Conservation (phyloP, 1,140 invertebrate genomes). For the Drosophila takahashii region DNA sequence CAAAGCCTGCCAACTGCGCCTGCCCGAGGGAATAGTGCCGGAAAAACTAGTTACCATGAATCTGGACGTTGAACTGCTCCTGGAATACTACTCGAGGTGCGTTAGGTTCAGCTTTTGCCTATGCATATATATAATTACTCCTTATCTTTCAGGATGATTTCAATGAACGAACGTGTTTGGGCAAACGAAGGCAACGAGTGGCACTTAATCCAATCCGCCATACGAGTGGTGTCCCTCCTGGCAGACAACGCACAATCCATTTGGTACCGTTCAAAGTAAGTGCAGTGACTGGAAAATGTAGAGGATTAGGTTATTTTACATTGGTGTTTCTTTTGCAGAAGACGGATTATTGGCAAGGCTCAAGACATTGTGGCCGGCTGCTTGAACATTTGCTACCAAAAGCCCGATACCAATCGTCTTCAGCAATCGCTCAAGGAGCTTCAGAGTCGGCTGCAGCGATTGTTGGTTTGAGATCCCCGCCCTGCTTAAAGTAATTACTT, state of each 20-base stretch:
- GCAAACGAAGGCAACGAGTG: conserved; percentile 91
- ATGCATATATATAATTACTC: background rate
- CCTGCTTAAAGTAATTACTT: conserved; percentile 19
- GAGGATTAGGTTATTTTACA: conserved; percentile 3
- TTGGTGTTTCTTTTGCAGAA: conserved; percentile 80
- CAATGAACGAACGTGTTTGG: conserved; percentile 91
- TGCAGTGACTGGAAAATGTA: background rate
- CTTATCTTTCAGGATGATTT: conserved; percentile 86
- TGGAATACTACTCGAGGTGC: conserved; percentile 90
- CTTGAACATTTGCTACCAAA: conserved; percentile 88
- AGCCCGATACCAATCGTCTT: conserved; percentile 86
- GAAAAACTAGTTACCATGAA: conserved; percentile 89
- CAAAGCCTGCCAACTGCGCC: conserved; percentile 89
- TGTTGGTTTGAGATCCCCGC: conserved; percentile 37
- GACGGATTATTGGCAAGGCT: conserved; percentile 87
- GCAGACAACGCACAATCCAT: conserved; percentile 71
- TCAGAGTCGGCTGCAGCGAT: conserved; percentile 80
- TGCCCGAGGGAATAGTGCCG: conserved; percentile 89
- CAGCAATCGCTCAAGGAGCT: conserved; percentile 81
- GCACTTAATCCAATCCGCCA: conserved; percentile 89
- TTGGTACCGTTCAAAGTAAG: conserved; percentile 72
- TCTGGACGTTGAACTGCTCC: conserved; percentile 89
- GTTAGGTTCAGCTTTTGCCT: conserved; percentile 48
- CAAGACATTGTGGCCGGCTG: conserved; percentile 89
- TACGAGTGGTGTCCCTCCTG: conserved; percentile 88